Base-by-base conservation (phyloP, 1,140 invertebrate species). In the Tribolium madens region DNA sequence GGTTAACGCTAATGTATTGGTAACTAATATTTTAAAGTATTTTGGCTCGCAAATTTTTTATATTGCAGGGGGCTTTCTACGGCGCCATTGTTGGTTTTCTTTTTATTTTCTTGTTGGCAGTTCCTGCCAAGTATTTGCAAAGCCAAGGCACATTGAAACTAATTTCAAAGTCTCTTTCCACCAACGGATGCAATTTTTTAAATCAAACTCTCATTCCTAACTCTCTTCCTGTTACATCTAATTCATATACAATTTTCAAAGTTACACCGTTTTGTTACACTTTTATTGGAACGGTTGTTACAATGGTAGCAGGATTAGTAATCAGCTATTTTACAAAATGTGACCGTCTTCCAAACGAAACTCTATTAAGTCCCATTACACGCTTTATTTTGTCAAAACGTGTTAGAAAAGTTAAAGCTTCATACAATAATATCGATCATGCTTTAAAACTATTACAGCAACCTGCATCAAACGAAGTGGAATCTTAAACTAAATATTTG, bases 1-100 rank as follows among this genome's bases (percentile, higher is more conserved):
- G 83, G 90, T 90, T 1, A 90, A 90, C 81, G 85, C 87, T 82
- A 88, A 87, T 75, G 89, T 90, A 26, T 0, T 26, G 6, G 21
- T 1, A 26, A 26, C 18, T 1, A 84, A 71, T 33, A 52, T 17
- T 52, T 21, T 52, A 21, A 52, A 15, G 2, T 3, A 31, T n/a
- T n/a, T n/a, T 31, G 6, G 6, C 26, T 17, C 12, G 3, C 10
- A 26, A 21, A 71, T 2, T 7, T 47, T 76, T 33, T 6, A 17
- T 12, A 2, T 78, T 80, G 14, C 9, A 83, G 80, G 82, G 81
- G 9, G 81, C 79, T 26, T 76, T 83, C 9, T 77, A 60, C 33
- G 81, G 81, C 31, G 71, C 75, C 18, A 42, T 82, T n/a, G 12
- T 77, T 1, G 26, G 18, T 12, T 33, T 31, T 33, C 12, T n/a